Base-by-base conservation (phyloP, 1,140 invertebrate genomes). In the Onthophagus taurus region DNA sequence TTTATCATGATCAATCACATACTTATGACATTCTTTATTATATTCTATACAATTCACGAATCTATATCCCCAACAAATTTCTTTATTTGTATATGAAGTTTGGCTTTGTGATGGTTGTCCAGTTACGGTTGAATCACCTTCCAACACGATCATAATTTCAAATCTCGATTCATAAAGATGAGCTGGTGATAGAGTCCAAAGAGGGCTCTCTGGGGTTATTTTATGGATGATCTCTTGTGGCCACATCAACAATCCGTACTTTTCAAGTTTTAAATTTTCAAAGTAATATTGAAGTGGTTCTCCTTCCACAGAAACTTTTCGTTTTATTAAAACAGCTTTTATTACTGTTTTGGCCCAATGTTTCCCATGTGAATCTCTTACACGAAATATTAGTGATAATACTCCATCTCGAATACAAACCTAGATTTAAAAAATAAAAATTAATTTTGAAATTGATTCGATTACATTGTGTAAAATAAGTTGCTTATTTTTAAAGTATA, bases 41-140 rank as follows among this genome's bases (percentile, higher is more conserved):
- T 53, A 59, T 12, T 50, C 39, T 1, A 58, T 50, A 34, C 60
- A 62, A 2, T 50, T 48, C 42, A 75, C 72, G 55, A 90, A 89
- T 16, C 85, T 66, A 60, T 89, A 80, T 2, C 88, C 88, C 87
- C 89, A 93, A 13, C 82, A 71, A 24, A 93, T 84, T 62, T 93
- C 89, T 19, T 74, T 74, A 7, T 85, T 81, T 13, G 86, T 63
- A 63, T 88, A 93, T 0, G 86, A 89, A 0, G 85, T 87, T 34
- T 83, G 63, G 31, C 76, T 78, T 53, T 84, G 79, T 0, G 80
- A 81, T 19, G 77, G 74, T 42, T 83, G 82, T 2, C 84, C 85
- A 7, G 87, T 89, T 31, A 76, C 77, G 51, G 85, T 81, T 0
- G 86, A 85, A 11, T 76, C 75, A 2, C 90, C 89, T 54, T 89